Evolutionary conservation across 2,888 invertebrate genomes (phyloP).

Genomic region (Adelphocoris suturalis): DNA sequence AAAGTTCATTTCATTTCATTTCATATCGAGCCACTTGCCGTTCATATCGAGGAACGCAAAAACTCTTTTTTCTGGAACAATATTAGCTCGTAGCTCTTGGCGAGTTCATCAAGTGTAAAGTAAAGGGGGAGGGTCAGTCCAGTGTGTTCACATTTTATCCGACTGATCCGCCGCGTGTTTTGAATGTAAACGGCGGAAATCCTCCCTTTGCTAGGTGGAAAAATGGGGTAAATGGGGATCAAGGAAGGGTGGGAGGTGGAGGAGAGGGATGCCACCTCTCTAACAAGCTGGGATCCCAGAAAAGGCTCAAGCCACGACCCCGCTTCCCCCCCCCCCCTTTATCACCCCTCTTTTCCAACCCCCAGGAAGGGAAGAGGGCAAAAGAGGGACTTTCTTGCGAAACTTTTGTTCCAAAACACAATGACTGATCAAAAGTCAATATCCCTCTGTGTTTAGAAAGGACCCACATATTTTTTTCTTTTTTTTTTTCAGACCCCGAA

Average conservation of each 20-base stretch:
- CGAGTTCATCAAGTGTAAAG: conserved; percentile 7
- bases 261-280: neutral
- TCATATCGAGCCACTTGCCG: no score
- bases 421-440: conserved; percentile 74
- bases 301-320: conserved; percentile 9
- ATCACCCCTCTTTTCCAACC: neutral
- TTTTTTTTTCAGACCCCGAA: neutral
- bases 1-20: no score
- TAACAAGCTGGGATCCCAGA: conserved; percentile 31
- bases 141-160: conserved; percentile 7
- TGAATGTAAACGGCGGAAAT: conserved; percentile 47
- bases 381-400: conserved; percentile 50
- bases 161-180: conserved; percentile 24
- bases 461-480: conserved; percentile 63
- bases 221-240: no score
- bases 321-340: neutral
- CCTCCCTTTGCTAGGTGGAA: neutral
- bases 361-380: neutral
- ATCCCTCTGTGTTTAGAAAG: conserved; percentile 72
- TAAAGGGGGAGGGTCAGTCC: neutral
- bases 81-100: neutral
- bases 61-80: neutral
- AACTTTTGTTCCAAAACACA: conserved; percentile 69
- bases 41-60: no score
- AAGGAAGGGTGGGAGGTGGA: neutral